Evolutionary conservation across 2,113 vertebrate species (phyloP).

Genomic region (Macroglossus sobrinus): DNA sequence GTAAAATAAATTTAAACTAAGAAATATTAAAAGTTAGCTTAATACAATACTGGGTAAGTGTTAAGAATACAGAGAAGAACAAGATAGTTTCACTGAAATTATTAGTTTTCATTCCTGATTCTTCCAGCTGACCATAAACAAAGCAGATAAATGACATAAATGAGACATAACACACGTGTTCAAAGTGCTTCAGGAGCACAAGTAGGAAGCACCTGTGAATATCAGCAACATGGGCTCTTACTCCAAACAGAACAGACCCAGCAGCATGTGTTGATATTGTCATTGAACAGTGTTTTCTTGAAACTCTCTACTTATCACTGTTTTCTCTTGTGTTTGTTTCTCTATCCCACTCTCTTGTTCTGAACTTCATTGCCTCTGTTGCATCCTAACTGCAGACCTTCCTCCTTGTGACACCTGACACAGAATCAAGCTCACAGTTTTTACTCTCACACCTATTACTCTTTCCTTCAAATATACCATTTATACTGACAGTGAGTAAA

Average conservation of each 20-base stretch:
- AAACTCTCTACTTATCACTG: slow-evolving; percentile 15
- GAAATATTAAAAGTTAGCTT: neutral
- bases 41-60: neutral
- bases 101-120: neutral
- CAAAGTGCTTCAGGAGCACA: neutral
- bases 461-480: slow-evolving; percentile 35
- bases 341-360: neutral
- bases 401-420: neutral
- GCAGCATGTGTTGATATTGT: neutral
- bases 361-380: slow-evolving; percentile 37
- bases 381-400: neutral
- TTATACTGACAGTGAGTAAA: slow-evolving; percentile 61
- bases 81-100: neutral
- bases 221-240: neutral
- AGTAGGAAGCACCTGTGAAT: neutral
- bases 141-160: neutral
- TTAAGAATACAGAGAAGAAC: neutral
- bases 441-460: slow-evolving; percentile 26
- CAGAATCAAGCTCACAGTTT: slow-evolving; percentile 40
- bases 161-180: neutral
- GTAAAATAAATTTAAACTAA: neutral
- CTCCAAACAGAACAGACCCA: neutral
- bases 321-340: slow-evolving; percentile 12
- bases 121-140: neutral
- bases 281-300: neutral